These are phyloP conservation scores for Pristionchus fissidentatus DNA, from an alignment of 2,888 invertebrate genomes.

Conservation along the genomic window DNA sequence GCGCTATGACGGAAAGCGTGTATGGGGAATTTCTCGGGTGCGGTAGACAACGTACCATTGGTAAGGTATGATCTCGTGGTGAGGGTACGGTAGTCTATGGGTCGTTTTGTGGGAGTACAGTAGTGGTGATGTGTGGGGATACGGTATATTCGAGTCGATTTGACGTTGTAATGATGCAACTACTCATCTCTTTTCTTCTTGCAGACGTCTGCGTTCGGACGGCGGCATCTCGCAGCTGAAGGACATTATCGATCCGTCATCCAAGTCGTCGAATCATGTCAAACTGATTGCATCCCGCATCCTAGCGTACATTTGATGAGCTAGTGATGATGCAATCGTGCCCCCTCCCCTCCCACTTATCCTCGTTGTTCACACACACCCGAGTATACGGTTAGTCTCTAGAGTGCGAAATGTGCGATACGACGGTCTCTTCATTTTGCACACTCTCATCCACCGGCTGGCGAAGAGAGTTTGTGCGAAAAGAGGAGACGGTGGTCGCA, in stretches of 20 bases:
- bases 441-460: no score
- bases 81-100: no score
- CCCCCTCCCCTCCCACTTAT: neutral
- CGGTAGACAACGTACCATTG: no score
- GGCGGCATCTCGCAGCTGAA: constrained; percentile 18
- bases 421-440: no score
- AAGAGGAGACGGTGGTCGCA: no score
- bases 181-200: neutral
- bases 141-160: neutral
- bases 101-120: no score
- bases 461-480: no score
- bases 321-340: neutral
- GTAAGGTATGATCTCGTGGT: no score
- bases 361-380: constrained; percentile 23
- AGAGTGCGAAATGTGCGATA: no score
- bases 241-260: constrained; percentile 1
- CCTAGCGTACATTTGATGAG: neutral
- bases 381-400: no score
- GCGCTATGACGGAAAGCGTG: no score
- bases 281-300: constrained; percentile 42
- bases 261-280: constrained; percentile 20
- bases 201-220: constrained; percentile 40
- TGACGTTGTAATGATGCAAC: neutral
- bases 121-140: no score
- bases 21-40: neutral